Evolutionary conservation across 2,797 vertebrate genomes (phyloP), one percentile per base, ranked within the genome.

Genomic region (Notolepis coatsorum): DNA sequence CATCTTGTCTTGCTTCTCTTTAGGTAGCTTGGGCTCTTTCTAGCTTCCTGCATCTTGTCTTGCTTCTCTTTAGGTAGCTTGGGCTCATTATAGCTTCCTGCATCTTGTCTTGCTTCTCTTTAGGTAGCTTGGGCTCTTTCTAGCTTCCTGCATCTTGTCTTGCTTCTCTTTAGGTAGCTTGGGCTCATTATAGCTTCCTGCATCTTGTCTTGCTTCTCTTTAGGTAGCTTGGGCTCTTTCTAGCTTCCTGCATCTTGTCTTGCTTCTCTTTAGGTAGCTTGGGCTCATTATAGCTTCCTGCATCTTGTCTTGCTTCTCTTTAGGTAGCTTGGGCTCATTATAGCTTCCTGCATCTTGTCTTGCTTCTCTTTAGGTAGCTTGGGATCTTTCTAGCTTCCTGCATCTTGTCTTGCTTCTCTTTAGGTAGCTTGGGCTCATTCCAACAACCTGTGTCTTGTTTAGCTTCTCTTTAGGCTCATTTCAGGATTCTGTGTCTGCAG

Each of bases 381-480:
- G n/a, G n/a, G n/a, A n/a, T n/a, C n/a, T n/a, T 53, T 73, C 67
- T 7, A 1, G 51, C 83, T 66, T 80, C 71, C 55, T 33, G 37
- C 28, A 3, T 83, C 54, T 67, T 48, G 55, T 50, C 8, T 69
- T 52, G 21, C 23, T 49, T 74, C 31, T 58, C 52, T 25, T 33
- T 50, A 45, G 23, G 42, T n/a, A n/a, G n/a, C n/a, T n/a, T n/a
- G n/a, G n/a, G n/a, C n/a, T n/a, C n/a, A n/a, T 53, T 73, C 67
- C 8, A 1, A 51, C 83, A 65, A 81, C 71, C 55, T 33, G 37
- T 31, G 3, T 83, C 54, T 67, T 48, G 55, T 50, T 8, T 69
- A 52, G 21, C 23, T 49, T 74, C 31, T 58, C 52, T 25, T 33
- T 50, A 45, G 23, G 42, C 47, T 61, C 10, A 56, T 70, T 43